Evolutionary conservation across 37 sponge, comb jelly and placozoan genomes (phyloP), one percentile per base, ranked within the genome.

Genomic region (Theonella swinhoei): DNA sequence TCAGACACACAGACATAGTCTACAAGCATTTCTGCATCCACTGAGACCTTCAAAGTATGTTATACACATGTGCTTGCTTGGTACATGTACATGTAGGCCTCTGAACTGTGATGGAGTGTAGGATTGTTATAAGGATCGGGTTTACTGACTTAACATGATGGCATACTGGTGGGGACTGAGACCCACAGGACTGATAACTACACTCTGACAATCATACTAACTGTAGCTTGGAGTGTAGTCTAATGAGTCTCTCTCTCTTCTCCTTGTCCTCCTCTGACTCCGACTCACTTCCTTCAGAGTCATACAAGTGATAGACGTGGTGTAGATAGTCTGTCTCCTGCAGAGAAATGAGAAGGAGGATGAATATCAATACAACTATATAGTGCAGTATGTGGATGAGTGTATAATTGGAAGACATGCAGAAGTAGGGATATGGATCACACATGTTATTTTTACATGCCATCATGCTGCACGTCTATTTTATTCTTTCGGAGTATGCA

Each of bases 241-340:
- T 42, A 23, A 58, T 39, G 40, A 81, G 60, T 42, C 68, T 31
- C 69, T 87, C 85, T 75, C 82, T 87, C 79, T 68, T 82, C 72
- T 78, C 85, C 35, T 29, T 83, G 75, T 88, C 88, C 40, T 85
- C 76, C 70, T 97, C 98, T 37, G 84, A 91, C 64, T 89, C 93
- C 26, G 89, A 86, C 58, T 88, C 89, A 62, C 85, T 86, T 2
- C 90, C 90, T 36, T 93, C 91, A 26, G 98, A 97, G 78, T 97
- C 88, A 65, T 95, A 97, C 39, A 97, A 54, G 77, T 97, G 98
- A 70, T 95, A 91, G 14, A 95, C 39, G 25, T 87, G 75, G 9
- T 78, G 83, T 1, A 97, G 90, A 39, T 85, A 97, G 70, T 97
- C 98, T 78, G 93, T 78, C 78, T 90, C 91, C 92, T 92, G 68